Percentiles rank a stretch among this genome's conserved stretches.
phyloP scores from a whole-genome alignment of 2,888 invertebrate genomes.

The Agonopterix alstromeriana region DNA sequence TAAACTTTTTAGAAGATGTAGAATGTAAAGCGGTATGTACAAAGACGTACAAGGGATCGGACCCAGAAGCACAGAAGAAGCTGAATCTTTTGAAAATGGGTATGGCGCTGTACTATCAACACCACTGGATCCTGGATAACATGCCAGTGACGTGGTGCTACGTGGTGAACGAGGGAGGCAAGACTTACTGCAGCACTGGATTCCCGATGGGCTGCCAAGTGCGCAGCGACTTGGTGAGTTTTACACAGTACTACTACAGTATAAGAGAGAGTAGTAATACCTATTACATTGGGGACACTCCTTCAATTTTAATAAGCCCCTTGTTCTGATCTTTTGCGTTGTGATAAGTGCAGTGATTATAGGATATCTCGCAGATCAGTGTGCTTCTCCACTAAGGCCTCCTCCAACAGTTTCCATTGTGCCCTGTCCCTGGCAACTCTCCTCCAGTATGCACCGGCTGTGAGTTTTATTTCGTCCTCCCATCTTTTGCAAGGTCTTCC shows the following conservation, averaged over 20 bases:
- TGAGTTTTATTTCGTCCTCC: too few species aligned
- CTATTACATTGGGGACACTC: too few species aligned
- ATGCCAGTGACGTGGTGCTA: slow-evolving; percentile 99
- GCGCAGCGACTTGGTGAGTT: slow-evolving; percentile 71
- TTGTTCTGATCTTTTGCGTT: too few species aligned
- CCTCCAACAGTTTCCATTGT: too few species aligned
- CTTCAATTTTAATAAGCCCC: neutral
- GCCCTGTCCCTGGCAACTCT: too few species aligned
- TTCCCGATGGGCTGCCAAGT: slow-evolving; percentile 98
- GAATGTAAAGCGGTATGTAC: slow-evolving; percentile 78
- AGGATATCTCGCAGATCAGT: too few species aligned
- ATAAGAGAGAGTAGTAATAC: neutral
- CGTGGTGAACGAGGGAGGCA: slow-evolving; percentile 80
- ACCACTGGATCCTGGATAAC: slow-evolving; percentile 99
- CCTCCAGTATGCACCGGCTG: too few species aligned
- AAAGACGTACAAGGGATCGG: slow-evolving; percentile 83
- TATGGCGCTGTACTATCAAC: slow-evolving; percentile 96
- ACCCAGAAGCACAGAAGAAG: slow-evolving; percentile 80
- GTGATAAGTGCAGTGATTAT: too few species aligned
- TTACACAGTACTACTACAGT: neutral
- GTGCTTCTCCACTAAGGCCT: too few species aligned
- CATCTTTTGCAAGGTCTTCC: too few species aligned
- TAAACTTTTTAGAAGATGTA: slow-evolving; percentile 86
- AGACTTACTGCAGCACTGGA: slow-evolving; percentile 93
- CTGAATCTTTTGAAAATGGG: slow-evolving; percentile 92